These are phyloP conservation scores for Cepaea nemoralis DNA, from an alignment of 1,140 invertebrate species.

Conservation along the genomic window DNA sequence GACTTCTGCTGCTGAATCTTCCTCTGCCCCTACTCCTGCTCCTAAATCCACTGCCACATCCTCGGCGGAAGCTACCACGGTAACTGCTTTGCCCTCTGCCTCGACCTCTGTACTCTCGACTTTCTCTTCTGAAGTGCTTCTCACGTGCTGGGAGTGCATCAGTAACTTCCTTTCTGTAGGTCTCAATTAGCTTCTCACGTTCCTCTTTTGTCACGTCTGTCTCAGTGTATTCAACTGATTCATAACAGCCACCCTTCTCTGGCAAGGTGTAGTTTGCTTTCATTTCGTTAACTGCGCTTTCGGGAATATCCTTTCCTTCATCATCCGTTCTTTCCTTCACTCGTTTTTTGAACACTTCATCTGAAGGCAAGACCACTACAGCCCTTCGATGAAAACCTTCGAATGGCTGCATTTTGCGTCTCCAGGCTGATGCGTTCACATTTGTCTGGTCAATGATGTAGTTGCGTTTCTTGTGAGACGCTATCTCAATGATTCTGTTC, in stretches of 20 bases:
- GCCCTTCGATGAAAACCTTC: slow-evolving; percentile 89
- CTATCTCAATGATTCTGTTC: too few relatives aligned
- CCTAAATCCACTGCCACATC: too few relatives aligned
- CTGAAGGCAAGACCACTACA: slow-evolving; percentile 88
- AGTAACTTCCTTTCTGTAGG: slow-evolving; percentile 84
- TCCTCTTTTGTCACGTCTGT: slow-evolving; percentile 80
- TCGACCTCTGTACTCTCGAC: too few relatives aligned
- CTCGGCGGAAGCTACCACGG: too few relatives aligned
- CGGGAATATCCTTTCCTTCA: slow-evolving; percentile 92
- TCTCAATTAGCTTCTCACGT: slow-evolving; percentile 79
- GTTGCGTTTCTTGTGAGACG: too few relatives aligned
- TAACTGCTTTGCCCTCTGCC: too few relatives aligned
- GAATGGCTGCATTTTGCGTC: slow-evolving; percentile 95
- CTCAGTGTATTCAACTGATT: slow-evolving; percentile 82
- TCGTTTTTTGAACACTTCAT: slow-evolving; percentile 88
- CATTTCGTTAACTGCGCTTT: slow-evolving; percentile 90
- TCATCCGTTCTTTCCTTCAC: slow-evolving; percentile 82
- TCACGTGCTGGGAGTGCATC: slow-evolving; percentile 73
- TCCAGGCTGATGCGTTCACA: slow-evolving; percentile 92
- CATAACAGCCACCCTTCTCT: slow-evolving; percentile 79
- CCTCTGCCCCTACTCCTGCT: too few relatives aligned
- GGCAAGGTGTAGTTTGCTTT: slow-evolving; percentile 87
- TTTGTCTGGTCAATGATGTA: too few relatives aligned
- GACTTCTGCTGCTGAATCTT: too few relatives aligned
- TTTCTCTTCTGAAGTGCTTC: slow-evolving; percentile 72